Evolutionary conservation across 2,888 invertebrate genomes (phyloP), one percentile per base, ranked within the genome.

Genomic region (Campoletis raptor): DNA sequence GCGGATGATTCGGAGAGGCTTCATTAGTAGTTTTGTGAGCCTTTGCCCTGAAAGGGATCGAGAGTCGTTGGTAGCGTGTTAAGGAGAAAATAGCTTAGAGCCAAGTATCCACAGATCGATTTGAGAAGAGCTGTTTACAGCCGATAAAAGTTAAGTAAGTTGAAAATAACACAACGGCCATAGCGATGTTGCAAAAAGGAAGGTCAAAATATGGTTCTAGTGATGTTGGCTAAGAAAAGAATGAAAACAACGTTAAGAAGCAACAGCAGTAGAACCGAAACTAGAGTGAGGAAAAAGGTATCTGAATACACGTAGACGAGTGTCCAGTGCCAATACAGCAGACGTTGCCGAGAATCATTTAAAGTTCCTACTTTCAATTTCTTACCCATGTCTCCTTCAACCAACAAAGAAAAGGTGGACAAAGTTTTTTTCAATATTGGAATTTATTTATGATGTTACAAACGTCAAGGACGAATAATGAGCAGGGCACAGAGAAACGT

Each of bases 321-420:
- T 69, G 69, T 48, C 37, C 36, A 83, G 85, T 86, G 90, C 87
- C 87, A 89, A 91, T 91, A 30, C 15, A 5, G 90, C 90, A 91
- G 90, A 90, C 87, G 88, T 92, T 83, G 89, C 88, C 89, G 89
- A 86, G 90, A 90, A 86, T 88, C 92, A 91, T 91, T 92, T 90
- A 90, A 91, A 90, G 89, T 88, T 54, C 24, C 67, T 66, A 42
- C 72, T 21, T 37, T 54, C 74, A 21, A 69, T 66, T 64, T 30
- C 54, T 54, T 21, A 36, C 12, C 78, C 54, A 21, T 52, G 40
- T 77, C 37, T 52, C 61, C 57, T 40, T 36, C 37, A 66, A 72
- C 12, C 66, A 70, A 36, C 18, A 72, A 57, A 18, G n/a, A 24
- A 72, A 73, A 8, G 74, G 66, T 66, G n/a, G 54, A 48, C 45